Evolutionary conservation across 2,888 invertebrate species (phyloP).

Genomic region (Strigamia crassipes): DNA sequence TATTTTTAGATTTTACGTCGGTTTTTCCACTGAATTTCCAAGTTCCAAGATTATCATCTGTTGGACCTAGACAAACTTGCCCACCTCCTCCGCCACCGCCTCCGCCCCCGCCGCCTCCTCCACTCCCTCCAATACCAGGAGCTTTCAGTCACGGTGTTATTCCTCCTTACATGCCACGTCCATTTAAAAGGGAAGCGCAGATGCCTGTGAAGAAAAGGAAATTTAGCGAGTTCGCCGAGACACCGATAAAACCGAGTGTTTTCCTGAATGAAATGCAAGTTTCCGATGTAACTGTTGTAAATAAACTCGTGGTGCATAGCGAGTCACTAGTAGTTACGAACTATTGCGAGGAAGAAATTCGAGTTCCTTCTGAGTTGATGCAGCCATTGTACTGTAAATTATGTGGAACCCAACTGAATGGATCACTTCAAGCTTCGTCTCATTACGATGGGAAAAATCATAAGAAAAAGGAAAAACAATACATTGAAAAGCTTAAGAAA

Average conservation of each 20-base stretch:
- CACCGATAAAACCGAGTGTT: not conserved
- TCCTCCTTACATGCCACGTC: not conserved
- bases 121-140: not conserved
- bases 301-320: not conserved
- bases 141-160: not conserved
- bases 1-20: not conserved
- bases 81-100: not conserved
- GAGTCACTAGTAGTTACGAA: not conserved
- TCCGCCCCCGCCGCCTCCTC: not conserved
- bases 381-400: conserved; percentile 62
- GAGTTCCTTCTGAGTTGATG: not conserved
- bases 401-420: conserved; percentile 58
- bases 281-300: not conserved
- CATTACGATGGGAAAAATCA: conserved; percentile 66
- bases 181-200: not conserved
- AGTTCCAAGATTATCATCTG: not conserved
- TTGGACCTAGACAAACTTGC: not conserved
- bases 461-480: conserved; percentile 63
- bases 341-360: not conserved
- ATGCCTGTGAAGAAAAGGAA: not conserved
- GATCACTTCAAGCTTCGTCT: conserved; percentile 58
- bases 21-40: not conserved
- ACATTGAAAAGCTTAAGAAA: conserved; percentile 60
- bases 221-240: not conserved
- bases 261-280: not conserved